Evolutionary conservation across 2,113 vertebrate genomes (phyloP), one percentile per base, ranked within the genome.

Genomic region (Bagarius yarrelli): DNA sequence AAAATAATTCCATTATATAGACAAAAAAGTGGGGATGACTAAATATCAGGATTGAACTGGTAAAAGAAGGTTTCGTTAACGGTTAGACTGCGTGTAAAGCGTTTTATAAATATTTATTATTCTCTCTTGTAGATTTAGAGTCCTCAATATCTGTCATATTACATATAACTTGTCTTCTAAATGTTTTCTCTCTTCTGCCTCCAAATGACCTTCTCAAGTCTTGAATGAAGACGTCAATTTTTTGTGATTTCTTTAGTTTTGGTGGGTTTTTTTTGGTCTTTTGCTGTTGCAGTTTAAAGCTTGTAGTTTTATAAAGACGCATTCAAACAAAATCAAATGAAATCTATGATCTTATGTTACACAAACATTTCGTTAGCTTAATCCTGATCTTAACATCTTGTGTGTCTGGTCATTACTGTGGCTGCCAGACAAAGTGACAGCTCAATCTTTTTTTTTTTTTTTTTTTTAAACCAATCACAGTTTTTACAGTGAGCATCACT

Each of bases 91-190:
- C 67, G 73, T 84, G 80, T 73, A 83, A 87, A 85, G 75, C 3
- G 79, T 79, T 66, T 75, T 82, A 83, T 83, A 82, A 80, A 80
- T 86, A 77, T 87, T 83, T 88, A 86, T 85, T 80, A 73, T 78
- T 81, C 80, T 83, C 47, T 50, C 16, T 76, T 25, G 19, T 79
- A 74, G 59, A 82, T 50, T 53, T 86, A 86, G 79, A 69, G 59
- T 77, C 63, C 71, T 83, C 32, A 50, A 34, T 75, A 79, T 85
- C 70, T 47, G 72, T 80, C 50, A 16, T 70, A 40, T 78, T 67
- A 70, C 53, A 52, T 78, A 21, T 34, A 78, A 47, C 57, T 61
- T 18, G 6, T 76, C 12, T 63, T n/a, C 55, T 21, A 30, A 19
- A 11, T 23, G 6, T 73, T 55, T 18, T 44, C 47, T 67, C 34